Evolutionary conservation across 1,140 invertebrate species (phyloP), one percentile per base, ranked within the genome.

Genomic region (Glossosoma conforme): DNA sequence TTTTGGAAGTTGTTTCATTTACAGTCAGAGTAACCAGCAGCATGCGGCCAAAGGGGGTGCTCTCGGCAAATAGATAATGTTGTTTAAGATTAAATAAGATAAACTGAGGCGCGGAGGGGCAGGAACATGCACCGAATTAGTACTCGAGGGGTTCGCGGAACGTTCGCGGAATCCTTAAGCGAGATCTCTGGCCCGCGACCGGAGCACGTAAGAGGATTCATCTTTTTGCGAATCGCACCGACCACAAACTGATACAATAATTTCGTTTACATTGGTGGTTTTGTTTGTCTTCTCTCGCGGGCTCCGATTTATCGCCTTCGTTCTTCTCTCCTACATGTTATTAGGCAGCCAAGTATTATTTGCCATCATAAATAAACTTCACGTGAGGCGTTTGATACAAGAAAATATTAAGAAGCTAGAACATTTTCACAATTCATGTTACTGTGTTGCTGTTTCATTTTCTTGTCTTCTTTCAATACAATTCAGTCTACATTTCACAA

Each of bases 11-110:
- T n/a, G n/a, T n/a, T n/a, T n/a, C n/a, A n/a, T n/a, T n/a, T n/a
- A n/a, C n/a, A n/a, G n/a, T n/a, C n/a, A n/a, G n/a, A n/a, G n/a
- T n/a, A n/a, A n/a, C n/a, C n/a, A n/a, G n/a, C n/a, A n/a, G n/a
- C n/a, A n/a, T 28, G 24, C 6, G 24, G 24, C 24, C 24, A 8
- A n/a, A 28, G 24, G 24, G 6, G n/a, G 24, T n/a, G n/a, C n/a
- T n/a, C n/a, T n/a, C n/a, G n/a, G n/a, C 40, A 36, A 52, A 52
- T 41, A 44, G 30, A 56, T 49, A 48, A 52, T 52, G 45, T 44
- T 52, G 49, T 56, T 56, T 51, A 51, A 52, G 48, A 56, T 56
- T 44, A 56, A 56, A 56, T 56, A 49, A 56, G 41, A 52, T 48
- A 52, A 52, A 52, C 24, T 13, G 14, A 4, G 33, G 13, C 22